phyloP scores from a whole-genome alignment of 2,888 invertebrate genomes.

The Drosophila anomalipes region DNA sequence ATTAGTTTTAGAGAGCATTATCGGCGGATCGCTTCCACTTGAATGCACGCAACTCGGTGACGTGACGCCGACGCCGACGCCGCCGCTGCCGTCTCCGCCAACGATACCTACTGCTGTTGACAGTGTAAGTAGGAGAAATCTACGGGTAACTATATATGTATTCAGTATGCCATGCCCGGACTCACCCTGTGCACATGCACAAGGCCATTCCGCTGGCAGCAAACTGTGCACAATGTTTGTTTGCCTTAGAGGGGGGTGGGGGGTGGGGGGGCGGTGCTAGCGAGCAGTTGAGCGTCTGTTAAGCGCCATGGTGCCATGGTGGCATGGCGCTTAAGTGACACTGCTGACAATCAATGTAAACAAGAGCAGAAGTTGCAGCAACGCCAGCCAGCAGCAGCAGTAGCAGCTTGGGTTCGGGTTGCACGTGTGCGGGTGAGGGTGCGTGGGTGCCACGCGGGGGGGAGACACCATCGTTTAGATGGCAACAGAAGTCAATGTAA shows the following conservation, averaged over 20 bases:
- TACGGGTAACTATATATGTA: conserved; percentile 32
- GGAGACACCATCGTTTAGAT: conserved; percentile 29
- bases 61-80: conserved; percentile 42
- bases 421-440: conserved; percentile 28
- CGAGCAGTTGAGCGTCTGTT: conserved; percentile 35
- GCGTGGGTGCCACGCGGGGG: conserved; percentile 13
- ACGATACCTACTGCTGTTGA: conserved; percentile 43
- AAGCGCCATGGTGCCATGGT: conserved; percentile 53
- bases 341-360: conserved; percentile 75
- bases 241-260: conserved; percentile 19
- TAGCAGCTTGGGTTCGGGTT: conserved; percentile 32
- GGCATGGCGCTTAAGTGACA: conserved; percentile 76
- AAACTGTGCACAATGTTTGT: conserved; percentile 34
- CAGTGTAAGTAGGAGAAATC: conserved; percentile 44
- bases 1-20: conserved; percentile 83
- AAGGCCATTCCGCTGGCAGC: conserved; percentile 54
- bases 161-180: background rate
- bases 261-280: background rate
- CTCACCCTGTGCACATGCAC: conserved; percentile 52
- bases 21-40: conserved; percentile 82
- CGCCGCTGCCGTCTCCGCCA: conserved; percentile 12
- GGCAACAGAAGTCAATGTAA: conserved; percentile 67
- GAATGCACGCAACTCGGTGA: conserved; percentile 64
- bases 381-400: conserved; percentile 43
- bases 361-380: conserved; percentile 58